Base-by-base conservation (phyloP, 2,113 vertebrate genomes). In the Todiramphus saurophagus region DNA sequence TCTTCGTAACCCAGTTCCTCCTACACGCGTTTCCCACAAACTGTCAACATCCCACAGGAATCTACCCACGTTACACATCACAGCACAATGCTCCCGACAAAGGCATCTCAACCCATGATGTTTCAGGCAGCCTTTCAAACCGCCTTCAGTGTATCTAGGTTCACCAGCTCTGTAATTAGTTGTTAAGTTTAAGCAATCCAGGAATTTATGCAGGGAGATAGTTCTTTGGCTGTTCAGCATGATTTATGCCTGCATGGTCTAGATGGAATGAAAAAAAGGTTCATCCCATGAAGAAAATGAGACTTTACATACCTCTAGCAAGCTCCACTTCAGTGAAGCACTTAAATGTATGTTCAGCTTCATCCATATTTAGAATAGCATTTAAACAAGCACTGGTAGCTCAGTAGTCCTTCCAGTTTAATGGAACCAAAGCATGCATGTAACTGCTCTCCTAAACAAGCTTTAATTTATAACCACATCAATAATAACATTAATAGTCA, bases 21-120 rank as follows among this genome's bases (percentile, higher is more conserved):
- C 96, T 92, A 95, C 87, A 41, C 60, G 90, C 94, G 90, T 97
- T 97, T 97, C 90, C 96, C 95, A 96, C 94, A 96, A 97, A 97
- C 93, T 97, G 95, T 96, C 96, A 98, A 86, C 96, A 97, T 98
- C 97, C 97, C 96, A 95, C 96, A 97, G 95, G 90, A 97, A 97
- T 96, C 96, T 94, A 83, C 97, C 94, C 96, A 98, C 97, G 90
- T 93, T 97, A 64, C 94, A 96, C 95, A 96, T 95, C 90, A 95
- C 84, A 97, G 95, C 87, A 97, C 96, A 96, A 97, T 97, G 94
- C 96, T 97, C 96, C 76, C 93, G 66, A 97, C 95, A 98, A 97
- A 98, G 81, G 86, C 92, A 89, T 86, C 90, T 87, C 96, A 95
- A 63, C 95, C 89, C 92, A 85, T 96, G 94, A 97, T 94, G 95